These are phyloP conservation scores for Papilio dardanus DNA, from an alignment of 1,140 invertebrate species.

Conservation along the genomic window DNA sequence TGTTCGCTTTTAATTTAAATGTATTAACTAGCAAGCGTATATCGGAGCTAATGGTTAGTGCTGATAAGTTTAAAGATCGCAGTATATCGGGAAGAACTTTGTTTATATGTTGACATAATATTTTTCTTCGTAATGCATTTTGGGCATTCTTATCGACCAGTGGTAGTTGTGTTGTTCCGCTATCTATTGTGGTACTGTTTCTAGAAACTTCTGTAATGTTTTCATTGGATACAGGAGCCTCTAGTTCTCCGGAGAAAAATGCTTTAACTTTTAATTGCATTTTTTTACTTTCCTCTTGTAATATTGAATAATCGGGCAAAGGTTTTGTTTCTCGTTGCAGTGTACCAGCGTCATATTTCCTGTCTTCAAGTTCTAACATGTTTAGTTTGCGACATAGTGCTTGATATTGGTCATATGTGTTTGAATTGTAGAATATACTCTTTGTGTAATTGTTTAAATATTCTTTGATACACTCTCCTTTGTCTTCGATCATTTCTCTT, in stretches of 20 bases:
- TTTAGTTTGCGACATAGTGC: conserved; percentile 82
- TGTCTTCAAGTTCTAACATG: conserved; percentile 82
- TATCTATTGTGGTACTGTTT: conserved; percentile 49
- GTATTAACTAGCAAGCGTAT: conserved; percentile 82
- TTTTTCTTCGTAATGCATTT: conserved; percentile 82
- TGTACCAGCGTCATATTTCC: conserved; percentile 74
- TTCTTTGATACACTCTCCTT: conserved; percentile 80
- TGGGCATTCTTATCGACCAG: conserved; percentile 83
- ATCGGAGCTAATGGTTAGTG: conserved; percentile 71
- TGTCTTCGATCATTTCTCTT: conserved; percentile 82
- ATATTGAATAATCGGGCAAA: conserved; percentile 82
- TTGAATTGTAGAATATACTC: conserved; percentile 71
- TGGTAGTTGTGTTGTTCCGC: conserved; percentile 75
- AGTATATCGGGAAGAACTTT: conserved; percentile 79
- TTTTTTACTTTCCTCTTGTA: conserved; percentile 83
- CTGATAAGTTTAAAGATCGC: conserved; percentile 65
- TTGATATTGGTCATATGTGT: conserved; percentile 81
- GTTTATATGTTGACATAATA: conserved; percentile 83
- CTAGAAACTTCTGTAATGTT: conserved; percentile 47
- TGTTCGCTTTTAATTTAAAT: conserved; percentile 83
- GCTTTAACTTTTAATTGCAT: conserved; percentile 83
- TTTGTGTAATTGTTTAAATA: conserved; percentile 80
- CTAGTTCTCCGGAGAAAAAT: conserved; percentile 77
- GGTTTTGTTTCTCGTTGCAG: conserved; percentile 77
- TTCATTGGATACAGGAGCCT: conserved; percentile 58